Evolutionary conservation across 2,888 invertebrate species (phyloP).

Genomic region (Pseudanteris insignis): DNA sequence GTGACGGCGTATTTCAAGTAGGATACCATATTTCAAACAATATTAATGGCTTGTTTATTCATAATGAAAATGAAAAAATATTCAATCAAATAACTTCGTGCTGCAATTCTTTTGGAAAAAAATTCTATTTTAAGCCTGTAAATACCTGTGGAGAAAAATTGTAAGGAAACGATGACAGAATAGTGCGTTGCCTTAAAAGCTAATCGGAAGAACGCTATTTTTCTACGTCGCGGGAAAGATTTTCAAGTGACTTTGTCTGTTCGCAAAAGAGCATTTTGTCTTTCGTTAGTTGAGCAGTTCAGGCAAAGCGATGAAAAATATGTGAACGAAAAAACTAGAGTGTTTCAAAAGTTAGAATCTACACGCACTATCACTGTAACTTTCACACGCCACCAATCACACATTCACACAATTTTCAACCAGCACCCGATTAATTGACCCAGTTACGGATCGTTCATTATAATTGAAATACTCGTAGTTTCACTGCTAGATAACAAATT

Average conservation of each 20-base stretch:
- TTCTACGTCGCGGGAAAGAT: constrained; percentile 3
- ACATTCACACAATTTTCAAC: constrained; percentile 1
- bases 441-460: constrained; percentile 14
- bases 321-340: background rate
- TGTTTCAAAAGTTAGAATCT: constrained; percentile 1
- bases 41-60: too few relatives aligned
- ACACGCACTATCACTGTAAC: too few relatives aligned
- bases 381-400: background rate
- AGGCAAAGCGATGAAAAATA: constrained; percentile 6
- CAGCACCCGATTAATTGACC: constrained; percentile 17
- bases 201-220: constrained; percentile 30
- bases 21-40: too few relatives aligned
- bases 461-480: constrained; percentile 10
- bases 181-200: constrained; percentile 4
- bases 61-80: too few relatives aligned
- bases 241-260: constrained; percentile 15
- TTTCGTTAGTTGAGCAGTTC: constrained; percentile 9
- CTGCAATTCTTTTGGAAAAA: too few relatives aligned
- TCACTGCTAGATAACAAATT: too few relatives aligned
- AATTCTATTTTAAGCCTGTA: too few relatives aligned
- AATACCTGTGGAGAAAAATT: constrained; percentile 1
- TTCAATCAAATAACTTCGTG: too few relatives aligned
- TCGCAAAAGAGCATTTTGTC: constrained; percentile 21
- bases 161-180: constrained; percentile 6
- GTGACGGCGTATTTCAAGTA: too few relatives aligned